Evolutionary conservation across 2,888 invertebrate genomes (phyloP), one percentile per base, ranked within the genome.

Genomic region (Drosophila helvetica): DNA sequence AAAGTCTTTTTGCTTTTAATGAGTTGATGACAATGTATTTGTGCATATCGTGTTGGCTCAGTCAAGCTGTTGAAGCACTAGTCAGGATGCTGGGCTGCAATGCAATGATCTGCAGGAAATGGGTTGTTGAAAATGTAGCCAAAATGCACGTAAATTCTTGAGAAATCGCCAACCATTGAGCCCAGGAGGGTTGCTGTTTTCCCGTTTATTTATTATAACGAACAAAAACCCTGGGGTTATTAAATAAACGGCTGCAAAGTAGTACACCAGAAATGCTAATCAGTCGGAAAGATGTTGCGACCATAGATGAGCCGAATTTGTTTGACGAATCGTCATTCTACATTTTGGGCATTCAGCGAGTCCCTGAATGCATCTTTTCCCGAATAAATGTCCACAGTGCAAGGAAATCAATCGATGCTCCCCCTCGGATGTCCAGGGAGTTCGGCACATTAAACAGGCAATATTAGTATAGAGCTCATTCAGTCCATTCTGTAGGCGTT

Each of bases 1-100:
- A 54, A 48, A 30, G 19, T 5, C 38, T 47, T 48, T 30, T 2
- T 4, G 10, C 5, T 43, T n/a, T 65, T 66, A 65, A 66, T 48
- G 25, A 66, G 18, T 25, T 33, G 54, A 45, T 18, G 30, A 38
- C 17, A 47, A 25, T 12, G 18, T 22, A 25, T 65, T 55, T 47
- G 19, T 5, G 27, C 15, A 30, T 38, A 30, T 63, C n/a, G 27
- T 12, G 18, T 38, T 22, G 22, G 19, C 27, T 45, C 15, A 12
- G 33, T 33, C 33, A 4, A 38, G 33, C 15, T 38, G 33, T 5
- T 15, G 33, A 5, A 38, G 15, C 15, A 15, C 38, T 6, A 15
- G 6, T 6, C 38, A 38, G 38, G 38, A 38, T 15, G 15, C 6
- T 38, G 38, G 15, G 6, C 15, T 33, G 1, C 10, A n/a, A n/a